Conservation (phyloP, 2,888 invertebrate species). For the Leptothorax acervorum region DNA sequence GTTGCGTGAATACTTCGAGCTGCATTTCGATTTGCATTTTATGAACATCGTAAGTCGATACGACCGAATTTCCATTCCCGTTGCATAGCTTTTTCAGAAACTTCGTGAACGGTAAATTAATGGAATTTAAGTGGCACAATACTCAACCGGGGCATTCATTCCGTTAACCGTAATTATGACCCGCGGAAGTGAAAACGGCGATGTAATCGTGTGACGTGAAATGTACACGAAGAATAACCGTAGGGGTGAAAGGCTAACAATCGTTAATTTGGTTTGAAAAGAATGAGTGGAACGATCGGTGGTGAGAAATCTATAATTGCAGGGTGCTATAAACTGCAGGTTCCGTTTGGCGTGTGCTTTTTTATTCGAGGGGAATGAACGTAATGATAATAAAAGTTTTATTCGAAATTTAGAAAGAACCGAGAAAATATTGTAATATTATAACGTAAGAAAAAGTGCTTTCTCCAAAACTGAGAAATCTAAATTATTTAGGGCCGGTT, state of each 20-base stretch:
- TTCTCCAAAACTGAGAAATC: background rate
- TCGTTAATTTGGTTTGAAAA: constrained; percentile 53
- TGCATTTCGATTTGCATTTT: background rate
- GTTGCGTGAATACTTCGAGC: background rate
- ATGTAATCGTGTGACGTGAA: constrained; percentile 37
- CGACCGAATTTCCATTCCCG: background rate
- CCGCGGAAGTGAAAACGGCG: constrained; percentile 31
- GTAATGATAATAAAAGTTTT: background rate
- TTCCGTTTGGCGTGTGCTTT: constrained; percentile 21
- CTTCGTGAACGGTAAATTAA: constrained; percentile 7
- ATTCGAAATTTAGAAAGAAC: background rate
- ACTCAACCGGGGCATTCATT: background rate
- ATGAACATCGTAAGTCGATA: background rate
- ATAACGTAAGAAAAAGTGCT: background rate
- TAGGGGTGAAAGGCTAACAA: constrained; percentile 59
- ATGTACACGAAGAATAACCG: constrained; percentile 12
- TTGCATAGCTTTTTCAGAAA: constrained; percentile 6
- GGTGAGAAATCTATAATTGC: constrained; percentile 42
- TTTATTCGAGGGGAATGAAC: constrained; percentile 11
- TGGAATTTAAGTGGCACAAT: constrained; percentile 20
- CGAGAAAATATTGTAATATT: background rate
- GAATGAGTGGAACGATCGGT: constrained; percentile 56
- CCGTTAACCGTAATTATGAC: constrained; percentile 27
- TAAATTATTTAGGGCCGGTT: no score
- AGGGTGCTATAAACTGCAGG: background rate